These are phyloP conservation scores for Eledone cirrhosa DNA, from an alignment of 2,888 invertebrate genomes.

Conservation along the genomic window DNA sequence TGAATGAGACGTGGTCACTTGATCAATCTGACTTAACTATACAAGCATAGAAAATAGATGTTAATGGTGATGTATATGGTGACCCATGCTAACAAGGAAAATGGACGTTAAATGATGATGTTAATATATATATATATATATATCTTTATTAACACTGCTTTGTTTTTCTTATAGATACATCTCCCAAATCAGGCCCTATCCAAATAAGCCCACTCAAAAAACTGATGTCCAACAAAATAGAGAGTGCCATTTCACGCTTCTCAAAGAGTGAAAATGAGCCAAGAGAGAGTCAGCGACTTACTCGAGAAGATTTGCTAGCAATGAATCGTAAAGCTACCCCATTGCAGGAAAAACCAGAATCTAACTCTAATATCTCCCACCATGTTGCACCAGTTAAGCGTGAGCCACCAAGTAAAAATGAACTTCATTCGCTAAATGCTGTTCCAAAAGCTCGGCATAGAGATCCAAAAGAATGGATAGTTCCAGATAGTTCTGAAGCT, in stretches of 20 bases:
- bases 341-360: conserved; percentile 41
- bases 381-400: conserved; percentile 34
- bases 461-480: conserved; percentile 42
- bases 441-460: conserved; percentile 53
- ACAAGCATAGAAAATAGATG: no score
- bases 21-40: no score
- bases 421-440: conserved; percentile 54
- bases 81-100: no score
- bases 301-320: conserved; percentile 53
- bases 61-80: no score
- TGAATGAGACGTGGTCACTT: no score
- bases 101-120: no score
- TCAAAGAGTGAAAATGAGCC: not conserved
- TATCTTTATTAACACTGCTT: no score
- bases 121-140: no score
- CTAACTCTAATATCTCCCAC: conserved; percentile 3
- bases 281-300: conserved; percentile 28
- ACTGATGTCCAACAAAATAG: not conserved
- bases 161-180: not conserved
- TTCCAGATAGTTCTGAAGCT: conserved; percentile 32
- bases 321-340: conserved; percentile 58
- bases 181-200: not conserved
- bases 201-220: conserved; percentile 1
- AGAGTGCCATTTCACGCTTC: conserved; percentile 14
- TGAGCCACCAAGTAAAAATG: conserved; percentile 46